Conservation (phyloP, 2,888 invertebrate genomes). For the Sclerodermus sp. region DNA sequence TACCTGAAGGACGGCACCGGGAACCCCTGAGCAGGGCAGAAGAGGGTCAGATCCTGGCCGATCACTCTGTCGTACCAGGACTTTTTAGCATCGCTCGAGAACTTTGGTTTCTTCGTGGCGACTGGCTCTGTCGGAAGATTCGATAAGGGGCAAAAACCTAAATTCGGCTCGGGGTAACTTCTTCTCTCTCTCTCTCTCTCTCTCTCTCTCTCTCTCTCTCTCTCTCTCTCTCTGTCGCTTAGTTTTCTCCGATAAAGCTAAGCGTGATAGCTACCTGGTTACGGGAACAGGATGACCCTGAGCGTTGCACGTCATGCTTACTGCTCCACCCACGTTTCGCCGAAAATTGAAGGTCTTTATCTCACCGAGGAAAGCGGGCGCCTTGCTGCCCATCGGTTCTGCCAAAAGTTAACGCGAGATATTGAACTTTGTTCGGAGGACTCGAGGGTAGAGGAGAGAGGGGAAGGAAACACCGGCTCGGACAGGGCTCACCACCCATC, state of each 20-base stretch:
- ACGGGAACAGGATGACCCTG: constrained; percentile 73
- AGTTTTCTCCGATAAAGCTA: no score
- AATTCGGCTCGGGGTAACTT: no score
- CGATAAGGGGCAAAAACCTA: no score
- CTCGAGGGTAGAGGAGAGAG: background rate
- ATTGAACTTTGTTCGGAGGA: background rate
- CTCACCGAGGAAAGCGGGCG: constrained; percentile 43
- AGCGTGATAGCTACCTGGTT: no score
- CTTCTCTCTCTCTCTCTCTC: no score
- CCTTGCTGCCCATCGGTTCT: constrained; percentile 44
- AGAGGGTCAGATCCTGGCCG: constrained; percentile 67
- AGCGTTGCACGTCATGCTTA: constrained; percentile 70
- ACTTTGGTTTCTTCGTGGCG: constrained; percentile 61
- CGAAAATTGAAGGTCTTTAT: constrained; percentile 41
- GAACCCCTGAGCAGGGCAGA: constrained; percentile 73
- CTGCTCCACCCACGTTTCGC: constrained; percentile 42
- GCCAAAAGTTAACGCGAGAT: background rate
- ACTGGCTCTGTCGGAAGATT: constrained; percentile 32
- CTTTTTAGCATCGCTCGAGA: constrained; percentile 69
- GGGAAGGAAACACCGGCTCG: constrained; percentile 6
- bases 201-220: no score
- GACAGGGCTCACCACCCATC: constrained; percentile 29
- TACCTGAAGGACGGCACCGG: constrained; percentile 67
- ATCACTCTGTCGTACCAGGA: constrained; percentile 69
- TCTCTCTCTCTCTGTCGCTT: no score